These are phyloP conservation scores for Melanotaenia duboulayi DNA, from an alignment of 2,113 vertebrate species.

Conservation along the genomic window DNA sequence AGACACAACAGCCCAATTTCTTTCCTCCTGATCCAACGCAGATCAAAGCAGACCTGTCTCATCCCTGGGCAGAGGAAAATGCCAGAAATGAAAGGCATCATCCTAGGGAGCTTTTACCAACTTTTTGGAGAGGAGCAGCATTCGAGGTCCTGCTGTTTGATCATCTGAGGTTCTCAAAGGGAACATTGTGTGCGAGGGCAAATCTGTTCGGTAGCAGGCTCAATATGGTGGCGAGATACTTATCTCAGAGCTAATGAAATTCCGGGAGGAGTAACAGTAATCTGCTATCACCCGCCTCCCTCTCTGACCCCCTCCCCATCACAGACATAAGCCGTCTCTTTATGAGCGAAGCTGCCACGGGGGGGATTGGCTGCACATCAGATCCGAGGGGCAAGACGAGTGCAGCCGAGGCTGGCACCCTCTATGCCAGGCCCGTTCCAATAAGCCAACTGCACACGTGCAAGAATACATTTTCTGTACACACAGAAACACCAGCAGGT, in stretches of 20 bases:
- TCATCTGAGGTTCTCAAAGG: slow-evolving; percentile 81
- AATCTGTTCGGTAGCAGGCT: slow-evolving; percentile 76
- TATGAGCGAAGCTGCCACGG: slow-evolving; percentile 60
- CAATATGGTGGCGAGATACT: slow-evolving; percentile 75
- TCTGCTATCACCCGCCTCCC: slow-evolving; percentile 66
- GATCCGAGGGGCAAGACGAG: slow-evolving; percentile 65
- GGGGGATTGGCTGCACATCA: slow-evolving; percentile 68
- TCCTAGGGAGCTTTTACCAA: slow-evolving; percentile 82
- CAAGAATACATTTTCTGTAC: background rate
- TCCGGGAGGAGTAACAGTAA: slow-evolving; percentile 78
- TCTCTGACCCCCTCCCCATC: slow-evolving; percentile 23
- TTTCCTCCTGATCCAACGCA: slow-evolving; percentile 84
- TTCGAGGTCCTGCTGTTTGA: slow-evolving; percentile 80
- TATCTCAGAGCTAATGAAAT: slow-evolving; percentile 82
- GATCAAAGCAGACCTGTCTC: slow-evolving; percentile 92
- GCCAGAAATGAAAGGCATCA: slow-evolving; percentile 81
- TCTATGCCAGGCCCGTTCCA: slow-evolving; percentile 35
- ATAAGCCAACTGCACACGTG: slow-evolving; percentile 9
- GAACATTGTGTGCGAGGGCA: slow-evolving; percentile 71
- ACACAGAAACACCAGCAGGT: slow-evolving; percentile 13
- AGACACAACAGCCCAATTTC: slow-evolving; percentile 92
- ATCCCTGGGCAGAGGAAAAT: slow-evolving; percentile 81
- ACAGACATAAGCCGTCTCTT: slow-evolving; percentile 67
- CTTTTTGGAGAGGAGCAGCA: slow-evolving; percentile 81
- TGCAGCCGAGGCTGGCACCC: slow-evolving; percentile 54